Evolutionary conservation across 2,797 vertebrate genomes (phyloP).

Genomic region (Muscicapa striata): DNA sequence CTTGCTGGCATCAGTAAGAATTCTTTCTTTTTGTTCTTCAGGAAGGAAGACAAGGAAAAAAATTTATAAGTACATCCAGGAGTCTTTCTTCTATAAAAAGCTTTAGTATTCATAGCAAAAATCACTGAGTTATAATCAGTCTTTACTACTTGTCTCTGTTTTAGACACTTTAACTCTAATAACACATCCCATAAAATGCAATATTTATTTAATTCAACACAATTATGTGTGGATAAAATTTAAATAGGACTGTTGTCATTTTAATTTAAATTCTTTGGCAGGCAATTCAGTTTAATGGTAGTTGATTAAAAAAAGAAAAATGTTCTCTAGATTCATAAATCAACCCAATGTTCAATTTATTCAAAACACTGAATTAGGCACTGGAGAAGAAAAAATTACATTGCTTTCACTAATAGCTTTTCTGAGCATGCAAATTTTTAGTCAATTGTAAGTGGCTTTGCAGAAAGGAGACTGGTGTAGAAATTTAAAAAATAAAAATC

Average conservation of each 20-base stretch:
- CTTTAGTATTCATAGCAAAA: neutral
- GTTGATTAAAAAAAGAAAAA: neutral
- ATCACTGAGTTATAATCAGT: neutral
- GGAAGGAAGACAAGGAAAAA: neutral
- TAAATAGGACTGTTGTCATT: neutral
- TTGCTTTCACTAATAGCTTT: slow-evolving; percentile 19
- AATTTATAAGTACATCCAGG: neutral
- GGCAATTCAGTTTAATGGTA: slow-evolving; percentile 4
- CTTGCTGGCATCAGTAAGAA: neutral
- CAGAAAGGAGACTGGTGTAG: neutral
- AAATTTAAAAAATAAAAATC: neutral
- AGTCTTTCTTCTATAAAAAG: neutral
- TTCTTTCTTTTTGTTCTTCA: neutral
- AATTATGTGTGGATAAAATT: neutral
- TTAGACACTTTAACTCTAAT: neutral
- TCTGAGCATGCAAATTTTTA: slow-evolving; percentile 18
- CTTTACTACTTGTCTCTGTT: neutral
- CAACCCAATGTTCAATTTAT: neutral
- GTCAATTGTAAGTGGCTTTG: neutral
- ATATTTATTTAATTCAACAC: neutral
- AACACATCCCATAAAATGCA: neutral
- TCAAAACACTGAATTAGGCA: neutral
- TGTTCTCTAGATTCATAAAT: neutral
- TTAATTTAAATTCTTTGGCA: slow-evolving; percentile 11
- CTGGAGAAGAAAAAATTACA: slow-evolving; percentile 1